Percentiles rank a stretch among this genome's conserved stretches.
phyloP scores from a whole-genome alignment of 2,113 vertebrate genomes.

The Hemibagrus wyckioides region DNA sequence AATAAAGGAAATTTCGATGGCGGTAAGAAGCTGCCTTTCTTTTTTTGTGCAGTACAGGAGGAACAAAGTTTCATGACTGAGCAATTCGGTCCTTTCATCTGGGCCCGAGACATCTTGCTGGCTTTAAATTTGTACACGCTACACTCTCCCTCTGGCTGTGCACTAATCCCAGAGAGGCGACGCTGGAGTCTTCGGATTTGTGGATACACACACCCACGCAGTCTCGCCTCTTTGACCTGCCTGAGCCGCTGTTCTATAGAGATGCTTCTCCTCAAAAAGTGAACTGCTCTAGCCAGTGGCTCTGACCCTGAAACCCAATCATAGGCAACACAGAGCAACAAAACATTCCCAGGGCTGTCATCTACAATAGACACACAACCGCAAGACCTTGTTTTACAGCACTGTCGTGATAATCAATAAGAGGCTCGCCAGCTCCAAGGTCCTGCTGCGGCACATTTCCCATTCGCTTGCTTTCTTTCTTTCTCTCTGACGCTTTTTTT shows the following conservation, averaged over 20 bases:
- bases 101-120: constrained; percentile 57
- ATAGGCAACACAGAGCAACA: constrained; percentile 58
- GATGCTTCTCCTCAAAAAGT: constrained; percentile 54
- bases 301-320: constrained; percentile 65
- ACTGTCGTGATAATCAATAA: constrained; percentile 67
- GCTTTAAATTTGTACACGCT: constrained; percentile 47
- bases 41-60: constrained; percentile 29
- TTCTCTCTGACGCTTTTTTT: constrained; percentile 9
- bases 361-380: constrained; percentile 66
- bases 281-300: constrained; percentile 48
- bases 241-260: constrained; percentile 54
- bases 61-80: constrained; percentile 39
- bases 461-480: constrained; percentile 42
- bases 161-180: constrained; percentile 61
- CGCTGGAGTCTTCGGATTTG: constrained; percentile 48
- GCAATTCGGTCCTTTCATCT: constrained; percentile 56
- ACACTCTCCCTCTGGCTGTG: constrained; percentile 59
- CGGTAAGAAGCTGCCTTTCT: not conserved
- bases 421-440: constrained; percentile 56
- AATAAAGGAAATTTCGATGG: constrained; percentile 33
- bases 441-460: constrained; percentile 63
- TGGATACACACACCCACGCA: constrained; percentile 42
- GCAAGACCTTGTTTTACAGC: constrained; percentile 68
- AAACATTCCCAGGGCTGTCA: constrained; percentile 60
- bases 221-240: constrained; percentile 49